Evolutionary conservation across 2,797 vertebrate genomes (phyloP), one percentile per base, ranked within the genome.

Genomic region (Artibeus jamaicensis): DNA sequence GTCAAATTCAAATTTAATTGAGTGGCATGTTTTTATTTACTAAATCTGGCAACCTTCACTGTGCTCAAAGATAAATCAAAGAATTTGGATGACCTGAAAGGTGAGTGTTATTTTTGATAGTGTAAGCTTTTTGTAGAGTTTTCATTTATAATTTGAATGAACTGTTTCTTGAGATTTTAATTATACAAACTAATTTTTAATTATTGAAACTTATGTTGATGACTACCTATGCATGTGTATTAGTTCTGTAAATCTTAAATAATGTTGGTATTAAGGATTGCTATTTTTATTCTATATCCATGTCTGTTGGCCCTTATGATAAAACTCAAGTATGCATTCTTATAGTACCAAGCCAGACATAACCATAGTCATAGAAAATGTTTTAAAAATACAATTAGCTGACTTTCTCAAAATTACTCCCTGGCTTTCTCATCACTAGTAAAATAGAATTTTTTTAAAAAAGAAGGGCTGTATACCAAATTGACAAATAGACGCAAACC

Each of bases 61-160:
- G 6, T 48, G 9, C 7, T 82, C 46, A 55, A 88, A 95, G 39
- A 74, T 57, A 76, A 95, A 91, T 74, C 5, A 70, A 93, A 94
- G 39, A 1, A 3, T 50, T 86, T 82, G 76, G 2, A 67, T 73
- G 82, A 84, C 67, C 29, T 78, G 39, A 89, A 57, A 95, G 84
- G 3, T 53, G 94, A 97, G 76, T 29, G 88, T 6, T 68, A 34
- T 6, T 93, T 96, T 81, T 59, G 29, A 93, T 29, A 77, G 15
- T 34, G 19, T n/a, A 85, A 88, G 5, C 9, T 76, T 50, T 91
- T 96, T 84, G 16, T 62, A 21, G 29, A 48, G 44, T 79, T 73
- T 96, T 95, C 71, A 87, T 67, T 68, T 95, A 18, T 53, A 93
- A 62, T 76, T 93, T 96, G 42, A 97, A 97, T 46, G 96, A 73